A percentile compares a stretch with the other conserved stretches of the same genome.
phyloP scores from a whole-genome alignment of 2,113 vertebrate genomes.

The Dendropsophus ebraccatus region DNA sequence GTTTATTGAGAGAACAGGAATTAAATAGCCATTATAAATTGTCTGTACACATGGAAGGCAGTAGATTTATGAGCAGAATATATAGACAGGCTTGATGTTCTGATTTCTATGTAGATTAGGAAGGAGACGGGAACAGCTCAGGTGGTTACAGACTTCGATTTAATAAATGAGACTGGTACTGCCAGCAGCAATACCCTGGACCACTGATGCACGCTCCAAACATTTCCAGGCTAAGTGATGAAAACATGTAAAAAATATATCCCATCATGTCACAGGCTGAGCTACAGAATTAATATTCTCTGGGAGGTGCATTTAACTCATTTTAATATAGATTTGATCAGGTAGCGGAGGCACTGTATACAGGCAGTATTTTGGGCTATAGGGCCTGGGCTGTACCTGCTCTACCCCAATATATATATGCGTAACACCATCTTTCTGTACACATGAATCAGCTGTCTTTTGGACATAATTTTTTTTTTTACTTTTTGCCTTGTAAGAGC shows the following conservation, averaged over 20 bases:
- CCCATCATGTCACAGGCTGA: not conserved
- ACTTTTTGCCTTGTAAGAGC: too few species aligned
- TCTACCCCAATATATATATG: too few species aligned
- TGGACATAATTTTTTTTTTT: too few species aligned
- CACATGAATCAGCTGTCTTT: too few species aligned
- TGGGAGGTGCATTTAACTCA: too few species aligned
- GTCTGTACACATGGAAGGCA: slow-evolving; percentile 1
- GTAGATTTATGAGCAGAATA: slow-evolving; percentile 38
- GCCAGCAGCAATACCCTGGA: not conserved
- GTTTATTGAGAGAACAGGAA: slow-evolving; percentile 54
- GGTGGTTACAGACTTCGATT: slow-evolving; percentile 12
- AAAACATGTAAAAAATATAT: not conserved
- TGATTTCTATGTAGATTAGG: slow-evolving; percentile 44
- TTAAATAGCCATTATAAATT: slow-evolving; percentile 57
- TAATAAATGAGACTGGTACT: not conserved
- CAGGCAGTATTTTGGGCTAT: too few species aligned
- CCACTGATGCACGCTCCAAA: not conserved
- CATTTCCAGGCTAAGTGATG: not conserved
- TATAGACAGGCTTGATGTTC: slow-evolving; percentile 6
- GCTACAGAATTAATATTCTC: not conserved
- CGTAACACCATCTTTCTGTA: too few species aligned
- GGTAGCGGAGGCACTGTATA: too few species aligned
- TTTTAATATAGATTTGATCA: too few species aligned
- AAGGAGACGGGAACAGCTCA: slow-evolving; percentile 3
- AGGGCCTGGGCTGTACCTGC: too few species aligned